A percentile compares a stretch with the other conserved stretches of the same genome.
Evolutionary conservation across 92 coral and sea anemone species (phyloP).

Genomic region (Epizoanthus scotinus): DNA sequence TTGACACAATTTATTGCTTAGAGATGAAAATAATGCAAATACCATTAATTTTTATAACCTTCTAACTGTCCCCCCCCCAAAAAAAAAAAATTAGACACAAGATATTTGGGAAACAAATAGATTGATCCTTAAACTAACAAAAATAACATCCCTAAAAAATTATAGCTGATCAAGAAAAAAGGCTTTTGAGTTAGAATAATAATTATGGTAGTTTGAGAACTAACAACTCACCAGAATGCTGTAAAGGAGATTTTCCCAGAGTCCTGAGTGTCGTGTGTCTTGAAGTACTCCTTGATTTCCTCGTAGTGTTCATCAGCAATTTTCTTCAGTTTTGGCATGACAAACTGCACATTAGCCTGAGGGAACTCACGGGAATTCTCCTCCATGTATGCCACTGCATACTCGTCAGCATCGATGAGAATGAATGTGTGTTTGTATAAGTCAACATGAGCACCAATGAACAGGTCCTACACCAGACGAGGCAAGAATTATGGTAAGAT

Average conservation of each 20-base stretch:
- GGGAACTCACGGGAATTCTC: constrained; percentile 79
- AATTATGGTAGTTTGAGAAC: neutral
- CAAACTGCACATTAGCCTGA: constrained; percentile 82
- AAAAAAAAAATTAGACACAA: no score
- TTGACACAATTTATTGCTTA: neutral
- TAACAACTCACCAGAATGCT: constrained; percentile 69
- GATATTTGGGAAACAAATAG: no score
- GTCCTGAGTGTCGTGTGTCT: constrained; percentile 57
- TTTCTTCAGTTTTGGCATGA: constrained; percentile 82
- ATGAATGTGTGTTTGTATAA: constrained; percentile 86
- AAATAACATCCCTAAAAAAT: no score
- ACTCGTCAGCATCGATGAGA: constrained; percentile 95
- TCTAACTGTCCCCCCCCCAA: neutral
- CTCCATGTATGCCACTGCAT: constrained; percentile 96
- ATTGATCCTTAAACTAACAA: no score
- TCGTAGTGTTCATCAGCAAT: constrained; percentile 84
- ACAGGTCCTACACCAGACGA: constrained; percentile 68
- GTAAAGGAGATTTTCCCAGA: constrained; percentile 70
- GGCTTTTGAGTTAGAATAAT: neutral
- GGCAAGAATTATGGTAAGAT: neutral
- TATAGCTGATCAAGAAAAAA: no score
- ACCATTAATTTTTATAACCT: no score
- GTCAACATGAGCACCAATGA: constrained; percentile 85
- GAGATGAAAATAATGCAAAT: neutral
- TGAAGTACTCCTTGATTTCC: constrained; percentile 71